phyloP scores from a whole-genome alignment of 2,113 vertebrate genomes.

The Speoplatyrhinus poulsoni region DNA sequence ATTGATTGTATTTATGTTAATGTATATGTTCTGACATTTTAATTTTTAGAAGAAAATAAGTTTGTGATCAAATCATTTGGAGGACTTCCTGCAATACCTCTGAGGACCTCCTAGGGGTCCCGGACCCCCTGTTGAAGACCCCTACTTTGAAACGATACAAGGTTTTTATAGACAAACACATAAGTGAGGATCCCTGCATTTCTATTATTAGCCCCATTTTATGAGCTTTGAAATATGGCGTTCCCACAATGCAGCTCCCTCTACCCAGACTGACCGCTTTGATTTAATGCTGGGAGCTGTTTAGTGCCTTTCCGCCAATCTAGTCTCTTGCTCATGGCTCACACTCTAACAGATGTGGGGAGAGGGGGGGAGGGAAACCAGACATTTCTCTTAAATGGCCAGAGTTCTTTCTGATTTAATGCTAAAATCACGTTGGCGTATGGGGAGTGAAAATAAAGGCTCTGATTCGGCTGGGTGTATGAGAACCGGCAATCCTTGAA shows the following conservation, averaged over 20 bases:
- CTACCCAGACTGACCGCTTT: conserved; percentile 35
- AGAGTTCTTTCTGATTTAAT: conserved; percentile 47
- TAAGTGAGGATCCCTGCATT: too few species aligned
- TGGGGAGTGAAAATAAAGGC: not conserved
- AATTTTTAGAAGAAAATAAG: too few species aligned
- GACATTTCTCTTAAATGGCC: conserved; percentile 52
- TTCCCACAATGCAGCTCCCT: not conserved
- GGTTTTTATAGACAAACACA: too few species aligned
- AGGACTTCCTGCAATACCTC: too few species aligned
- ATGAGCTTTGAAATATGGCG: too few species aligned
- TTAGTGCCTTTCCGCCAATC: conserved; percentile 41
- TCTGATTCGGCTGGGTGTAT: conserved; percentile 27
- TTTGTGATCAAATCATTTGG: too few species aligned
- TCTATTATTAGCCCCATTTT: not conserved
- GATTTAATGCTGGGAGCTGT: conserved; percentile 58
- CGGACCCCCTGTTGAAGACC: too few species aligned
- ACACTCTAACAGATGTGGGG: conserved; percentile 60
- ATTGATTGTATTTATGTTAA: too few species aligned
- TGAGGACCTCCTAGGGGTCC: too few species aligned
- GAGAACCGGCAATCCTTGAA: not conserved
- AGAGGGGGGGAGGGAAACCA: conserved; percentile 32
- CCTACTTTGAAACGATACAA: too few species aligned
- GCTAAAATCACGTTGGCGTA: conserved; percentile 57
- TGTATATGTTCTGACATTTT: too few species aligned
- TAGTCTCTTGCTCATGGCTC: conserved; percentile 22